Evolutionary conservation across 1,140 invertebrate genomes (phyloP), one percentile per base, ranked within the genome.

Genomic region (Drosophila biarmipes): DNA sequence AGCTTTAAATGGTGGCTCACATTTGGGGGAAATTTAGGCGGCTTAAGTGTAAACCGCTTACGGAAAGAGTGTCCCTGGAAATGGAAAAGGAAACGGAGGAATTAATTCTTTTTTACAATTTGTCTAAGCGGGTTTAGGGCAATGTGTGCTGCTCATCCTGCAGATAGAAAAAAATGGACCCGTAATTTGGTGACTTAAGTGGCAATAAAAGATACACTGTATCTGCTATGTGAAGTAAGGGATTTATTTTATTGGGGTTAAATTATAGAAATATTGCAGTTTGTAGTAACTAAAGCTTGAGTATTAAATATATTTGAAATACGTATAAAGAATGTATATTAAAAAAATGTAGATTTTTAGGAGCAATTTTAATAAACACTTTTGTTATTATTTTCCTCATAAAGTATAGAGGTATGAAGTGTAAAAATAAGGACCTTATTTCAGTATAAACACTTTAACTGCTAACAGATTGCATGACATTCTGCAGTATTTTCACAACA

Each of bases 11-110:
- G 31, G n/a, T 38, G n/a, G 8, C n/a, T 19, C 64, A 46, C 42
- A 48, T 34, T 40, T 69, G 34, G 19, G 51, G 51, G 11, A 40
- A 69, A 56, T 71, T 69, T 56, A 56, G 52, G 31, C 45, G 51
- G 42, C 67, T 71, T 69, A 56, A 38, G 63, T n/a, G 19, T 71
- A 71, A 71, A 56, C 67, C 67, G 64, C 67, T 71, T 71, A 71
- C 11, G 27, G 15, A 56, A 24, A 38, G 34, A 71, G 49, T 71
- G 64, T 69, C 67, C 51, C 48, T 71, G 40, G 42, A 38, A 56
- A 71, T 69, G 34, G 21, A 31, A 17, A 69, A 48, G 12, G 38
- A 31, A 56, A 46, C 19, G 31, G 40, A 48, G 21, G 45, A 67
- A 43, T 67, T 67, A 67, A 64, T 38, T 69, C 29, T 68, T 48